phyloP scores from a whole-genome alignment of 2,797 vertebrate genomes.

The Helarctos malayanus region DNA sequence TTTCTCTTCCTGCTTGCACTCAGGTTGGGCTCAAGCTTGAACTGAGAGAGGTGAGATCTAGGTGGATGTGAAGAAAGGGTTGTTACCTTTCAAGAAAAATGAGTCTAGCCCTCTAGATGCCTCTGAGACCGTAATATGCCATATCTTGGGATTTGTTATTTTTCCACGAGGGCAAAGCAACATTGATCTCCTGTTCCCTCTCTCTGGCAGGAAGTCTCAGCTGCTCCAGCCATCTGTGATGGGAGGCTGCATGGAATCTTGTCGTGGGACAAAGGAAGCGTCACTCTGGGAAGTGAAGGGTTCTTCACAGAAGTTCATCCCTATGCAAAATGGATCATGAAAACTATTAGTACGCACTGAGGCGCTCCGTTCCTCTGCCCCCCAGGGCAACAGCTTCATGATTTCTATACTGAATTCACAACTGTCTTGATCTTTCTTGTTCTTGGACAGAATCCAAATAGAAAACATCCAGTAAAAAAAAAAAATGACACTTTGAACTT shows the following conservation, averaged over 20 bases:
- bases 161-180: neutral
- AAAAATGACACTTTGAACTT: neutral
- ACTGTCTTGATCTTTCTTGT: neutral
- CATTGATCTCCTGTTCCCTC: neutral
- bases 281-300: constrained; percentile 68
- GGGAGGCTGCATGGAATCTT: constrained; percentile 77
- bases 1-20: neutral
- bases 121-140: neutral
- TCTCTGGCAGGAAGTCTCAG: constrained; percentile 76
- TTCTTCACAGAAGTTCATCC: constrained; percentile 76
- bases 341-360: constrained; percentile 57
- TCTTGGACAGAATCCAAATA: neutral
- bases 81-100: neutral
- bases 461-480: constrained; percentile 50
- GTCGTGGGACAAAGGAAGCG: constrained; percentile 67
- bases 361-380: fast-evolving
- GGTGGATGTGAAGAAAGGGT: neutral
- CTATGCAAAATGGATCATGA: constrained; percentile 80
- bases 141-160: neutral
- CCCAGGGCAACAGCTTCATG: neutral
- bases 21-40: neutral
- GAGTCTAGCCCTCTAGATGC: neutral
- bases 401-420: neutral
- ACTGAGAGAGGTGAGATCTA: neutral
- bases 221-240: constrained; percentile 74